These are phyloP conservation scores for Limnephilus marmoratus DNA, from an alignment of 2,888 invertebrate genomes.

Conservation along the genomic window DNA sequence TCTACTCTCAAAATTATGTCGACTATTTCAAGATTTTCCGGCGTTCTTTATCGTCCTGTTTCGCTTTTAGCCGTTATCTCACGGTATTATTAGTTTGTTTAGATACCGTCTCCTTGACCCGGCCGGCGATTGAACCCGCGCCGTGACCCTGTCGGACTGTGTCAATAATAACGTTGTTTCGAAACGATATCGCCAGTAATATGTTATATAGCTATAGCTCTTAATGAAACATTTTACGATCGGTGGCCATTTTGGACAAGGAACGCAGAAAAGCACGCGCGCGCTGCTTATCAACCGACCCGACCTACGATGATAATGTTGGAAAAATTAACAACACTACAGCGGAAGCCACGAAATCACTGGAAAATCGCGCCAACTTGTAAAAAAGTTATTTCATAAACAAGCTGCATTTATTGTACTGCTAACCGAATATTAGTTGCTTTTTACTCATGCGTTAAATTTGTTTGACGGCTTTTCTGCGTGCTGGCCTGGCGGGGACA, in stretches of 20 bases:
- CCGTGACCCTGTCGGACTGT: neutral
- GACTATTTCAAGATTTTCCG: neutral
- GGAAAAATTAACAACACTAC: neutral
- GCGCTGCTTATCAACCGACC: conserved; percentile 7
- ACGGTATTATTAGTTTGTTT: neutral
- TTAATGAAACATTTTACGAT: neutral
- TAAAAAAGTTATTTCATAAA: neutral
- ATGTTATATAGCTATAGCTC: neutral
- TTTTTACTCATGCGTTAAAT: neutral
- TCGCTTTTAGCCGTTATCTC: neutral
- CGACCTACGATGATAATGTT: conserved; percentile 16
- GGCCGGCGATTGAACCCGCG: conserved; percentile 27
- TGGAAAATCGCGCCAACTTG: neutral
- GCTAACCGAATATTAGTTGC: neutral
- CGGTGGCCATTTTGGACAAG: neutral
- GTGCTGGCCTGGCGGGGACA: neutral
- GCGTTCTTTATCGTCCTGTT: neutral
- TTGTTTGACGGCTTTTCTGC: neutral
- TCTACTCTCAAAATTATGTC: neutral
- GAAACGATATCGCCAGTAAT: neutral
- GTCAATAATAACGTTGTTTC: neutral
- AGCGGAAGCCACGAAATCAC: neutral
- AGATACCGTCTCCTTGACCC: conserved; percentile 35
- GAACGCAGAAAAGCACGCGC: neutral
- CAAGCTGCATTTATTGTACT: neutral